phyloP scores from a whole-genome alignment of 2,888 invertebrate genomes.

The Ferdinandea cuprea region DNA sequence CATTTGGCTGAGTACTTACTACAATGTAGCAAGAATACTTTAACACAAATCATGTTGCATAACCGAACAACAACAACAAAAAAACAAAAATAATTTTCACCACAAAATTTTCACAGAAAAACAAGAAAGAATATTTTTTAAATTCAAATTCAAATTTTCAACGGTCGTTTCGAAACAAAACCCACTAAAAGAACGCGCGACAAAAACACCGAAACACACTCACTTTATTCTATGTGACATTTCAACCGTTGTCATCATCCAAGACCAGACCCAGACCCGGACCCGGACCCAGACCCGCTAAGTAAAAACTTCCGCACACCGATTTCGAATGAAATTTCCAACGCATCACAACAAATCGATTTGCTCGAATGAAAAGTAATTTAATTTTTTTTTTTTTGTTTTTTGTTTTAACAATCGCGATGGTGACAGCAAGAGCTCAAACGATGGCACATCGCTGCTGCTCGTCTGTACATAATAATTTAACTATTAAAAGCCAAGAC shows the following conservation, averaged over 20 bases:
- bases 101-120: background rate
- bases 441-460: conserved; percentile 36
- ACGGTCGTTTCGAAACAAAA: conserved; percentile 53
- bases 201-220: conserved; percentile 19
- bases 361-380: conserved; percentile 17
- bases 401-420: conserved; percentile 9
- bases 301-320: background rate
- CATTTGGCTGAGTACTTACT: no score
- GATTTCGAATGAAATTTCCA: conserved; percentile 25
- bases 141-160: conserved; percentile 71
- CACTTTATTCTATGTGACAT: conserved; percentile 2
- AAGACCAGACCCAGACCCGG: background rate
- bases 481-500: conserved; percentile 58
- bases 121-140: conserved; percentile 18
- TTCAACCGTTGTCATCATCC: conserved; percentile 1
- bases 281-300: background rate
- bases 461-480: conserved; percentile 48
- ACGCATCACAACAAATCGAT: background rate
- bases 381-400: no score
- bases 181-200: conserved; percentile 15
- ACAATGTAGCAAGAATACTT: no score
- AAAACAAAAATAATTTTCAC: background rate
- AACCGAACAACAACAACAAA: background rate
- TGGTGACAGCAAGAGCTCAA: conserved; percentile 1
- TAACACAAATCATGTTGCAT: no score